Percentiles rank a stretch among this genome's conserved stretches.
phyloP scores from a whole-genome alignment of 1,140 invertebrate species.

The Diprion similis region DNA sequence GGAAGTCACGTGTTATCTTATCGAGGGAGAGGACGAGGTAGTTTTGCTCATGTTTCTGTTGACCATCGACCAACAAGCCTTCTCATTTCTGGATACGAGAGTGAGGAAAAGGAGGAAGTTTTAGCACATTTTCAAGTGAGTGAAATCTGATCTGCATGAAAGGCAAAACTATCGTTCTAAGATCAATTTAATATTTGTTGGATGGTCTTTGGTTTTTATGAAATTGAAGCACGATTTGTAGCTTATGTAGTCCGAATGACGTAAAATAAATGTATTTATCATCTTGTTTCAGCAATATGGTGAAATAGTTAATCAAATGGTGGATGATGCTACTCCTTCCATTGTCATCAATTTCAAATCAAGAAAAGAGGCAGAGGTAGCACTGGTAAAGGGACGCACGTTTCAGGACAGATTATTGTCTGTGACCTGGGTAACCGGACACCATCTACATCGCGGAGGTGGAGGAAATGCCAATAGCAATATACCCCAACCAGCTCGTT shows the following conservation, averaged over 20 bases:
- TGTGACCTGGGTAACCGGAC: slow-evolving; percentile 58
- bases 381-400: slow-evolving; percentile 69
- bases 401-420: slow-evolving; percentile 68
- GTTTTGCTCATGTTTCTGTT: slow-evolving; percentile 69
- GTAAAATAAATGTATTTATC: slow-evolving; percentile 12
- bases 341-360: slow-evolving; percentile 76
- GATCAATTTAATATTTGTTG: slow-evolving; percentile 3
- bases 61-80: slow-evolving; percentile 84
- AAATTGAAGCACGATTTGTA: neutral
- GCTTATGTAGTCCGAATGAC: slow-evolving; percentile 10
- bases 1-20: slow-evolving; percentile 45
- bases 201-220: slow-evolving; percentile 15
- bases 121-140: slow-evolving; percentile 76
- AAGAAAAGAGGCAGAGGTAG: slow-evolving; percentile 77
- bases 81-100: slow-evolving; percentile 79
- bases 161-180: slow-evolving; percentile 13
- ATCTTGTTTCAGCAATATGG: slow-evolving; percentile 70
- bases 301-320: slow-evolving; percentile 72
- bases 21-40: slow-evolving; percentile 51
- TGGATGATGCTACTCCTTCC: slow-evolving; percentile 71
- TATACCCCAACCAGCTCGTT: slow-evolving; percentile 40
- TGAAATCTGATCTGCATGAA: slow-evolving; percentile 22
- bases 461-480: slow-evolving; percentile 39
- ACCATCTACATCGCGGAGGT: slow-evolving; percentile 56
- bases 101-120: slow-evolving; percentile 73